Conservation (phyloP, 2,113 vertebrate genomes). For the Ariopsis seemanni region DNA sequence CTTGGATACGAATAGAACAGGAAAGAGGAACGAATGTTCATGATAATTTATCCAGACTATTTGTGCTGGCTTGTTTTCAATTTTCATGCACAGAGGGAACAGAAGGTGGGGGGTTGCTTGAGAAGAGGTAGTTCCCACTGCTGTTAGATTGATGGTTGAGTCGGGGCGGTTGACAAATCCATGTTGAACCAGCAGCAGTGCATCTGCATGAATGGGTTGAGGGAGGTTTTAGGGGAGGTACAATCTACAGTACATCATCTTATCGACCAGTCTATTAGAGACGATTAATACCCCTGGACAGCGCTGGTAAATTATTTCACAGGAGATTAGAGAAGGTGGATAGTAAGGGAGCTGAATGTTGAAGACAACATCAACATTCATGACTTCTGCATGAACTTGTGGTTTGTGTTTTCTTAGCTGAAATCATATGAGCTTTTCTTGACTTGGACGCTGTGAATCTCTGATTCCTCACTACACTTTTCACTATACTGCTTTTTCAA, state of each 20-base stretch:
- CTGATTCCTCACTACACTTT: conserved; percentile 13
- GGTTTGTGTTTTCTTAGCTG: background rate
- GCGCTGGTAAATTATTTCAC: conserved; percentile 46
- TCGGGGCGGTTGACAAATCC: conserved; percentile 18
- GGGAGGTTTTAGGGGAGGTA: conserved; percentile 24
- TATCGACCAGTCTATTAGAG: conserved; percentile 55
- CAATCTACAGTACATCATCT: conserved; percentile 51
- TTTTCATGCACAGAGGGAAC: conserved; percentile 43
- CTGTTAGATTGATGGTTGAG: conserved; percentile 39
- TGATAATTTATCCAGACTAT: conserved; percentile 56
- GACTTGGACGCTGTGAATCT: background rate
- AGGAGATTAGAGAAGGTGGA: conserved; percentile 29
- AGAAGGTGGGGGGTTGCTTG: conserved; percentile 1
- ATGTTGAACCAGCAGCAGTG: conserved; percentile 28
- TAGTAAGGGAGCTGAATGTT: conserved; percentile 1
- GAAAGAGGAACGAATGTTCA: conserved; percentile 43
- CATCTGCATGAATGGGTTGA: conserved; percentile 26
- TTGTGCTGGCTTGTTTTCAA: conserved; percentile 47
- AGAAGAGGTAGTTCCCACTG: conserved; percentile 24
- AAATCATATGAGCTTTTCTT: background rate
- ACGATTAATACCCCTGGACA: conserved; percentile 49
- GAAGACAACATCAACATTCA: background rate
- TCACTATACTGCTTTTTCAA: conserved; percentile 18
- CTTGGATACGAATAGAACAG: background rate
- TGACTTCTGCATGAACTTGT: background rate